Evolutionary conservation across 2,113 vertebrate genomes (phyloP).

Genomic region (Eleginops maclovinus): DNA sequence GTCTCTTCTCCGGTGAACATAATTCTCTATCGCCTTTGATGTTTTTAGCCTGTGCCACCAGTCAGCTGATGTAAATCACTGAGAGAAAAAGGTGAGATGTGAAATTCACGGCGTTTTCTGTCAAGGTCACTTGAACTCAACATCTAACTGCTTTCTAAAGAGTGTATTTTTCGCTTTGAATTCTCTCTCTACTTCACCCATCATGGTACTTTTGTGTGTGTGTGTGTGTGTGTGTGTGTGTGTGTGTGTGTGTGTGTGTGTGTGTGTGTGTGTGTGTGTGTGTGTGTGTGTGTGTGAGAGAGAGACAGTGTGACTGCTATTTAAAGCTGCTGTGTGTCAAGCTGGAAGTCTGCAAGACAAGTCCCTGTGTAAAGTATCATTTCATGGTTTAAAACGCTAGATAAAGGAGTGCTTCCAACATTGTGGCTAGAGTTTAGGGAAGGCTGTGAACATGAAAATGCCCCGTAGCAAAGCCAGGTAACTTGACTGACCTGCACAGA

Average conservation of each 20-base stretch:
- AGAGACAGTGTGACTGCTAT: slow-evolving; percentile 10
- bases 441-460: too few relatives aligned
- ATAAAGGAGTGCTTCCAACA: too few relatives aligned
- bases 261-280: slow-evolving; percentile 8
- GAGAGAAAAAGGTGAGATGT: slow-evolving; percentile 31
- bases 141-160: slow-evolving; percentile 24
- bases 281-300: slow-evolving; percentile 6
- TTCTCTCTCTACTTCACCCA: slow-evolving; percentile 20
- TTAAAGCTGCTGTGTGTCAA: slow-evolving; percentile 6
- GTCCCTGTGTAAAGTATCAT: background rate
- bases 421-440: too few relatives aligned
- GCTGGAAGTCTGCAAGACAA: background rate
- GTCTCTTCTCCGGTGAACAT: background rate
- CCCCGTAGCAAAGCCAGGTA: too few relatives aligned
- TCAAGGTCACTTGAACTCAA: slow-evolving; percentile 51
- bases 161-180: slow-evolving; percentile 18
- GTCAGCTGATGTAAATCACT: slow-evolving; percentile 15
- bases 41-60: slow-evolving; percentile 19
- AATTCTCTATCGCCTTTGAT: background rate
- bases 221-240: slow-evolving; percentile 8
- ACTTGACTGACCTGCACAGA: too few relatives aligned
- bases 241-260: slow-evolving; percentile 8
- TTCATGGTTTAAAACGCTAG: background rate
- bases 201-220: slow-evolving; percentile 12
- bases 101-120: slow-evolving; percentile 38